phyloP scores from a whole-genome alignment of 2,888 invertebrate genomes.

The Anticlea derivata region DNA sequence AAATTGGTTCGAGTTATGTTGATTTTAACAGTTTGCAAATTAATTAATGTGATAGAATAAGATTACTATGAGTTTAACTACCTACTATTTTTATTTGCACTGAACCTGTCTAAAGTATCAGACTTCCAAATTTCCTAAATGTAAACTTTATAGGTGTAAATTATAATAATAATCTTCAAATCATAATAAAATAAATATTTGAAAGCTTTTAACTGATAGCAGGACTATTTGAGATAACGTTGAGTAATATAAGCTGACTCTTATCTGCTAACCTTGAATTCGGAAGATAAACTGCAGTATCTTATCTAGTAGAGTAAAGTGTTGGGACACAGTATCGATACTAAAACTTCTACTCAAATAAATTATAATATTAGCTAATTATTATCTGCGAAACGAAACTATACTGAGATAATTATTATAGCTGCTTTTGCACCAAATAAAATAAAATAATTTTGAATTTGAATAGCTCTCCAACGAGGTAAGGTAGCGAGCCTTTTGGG shows the following conservation, averaged over 20 bases:
- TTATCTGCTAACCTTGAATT: constrained; percentile 20
- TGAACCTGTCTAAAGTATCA: neutral
- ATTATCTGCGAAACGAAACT: too few species aligned
- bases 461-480: too few species aligned
- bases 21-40: neutral
- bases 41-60: too few species aligned
- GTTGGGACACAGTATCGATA: constrained; percentile 13
- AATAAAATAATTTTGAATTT: too few species aligned
- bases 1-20: neutral
- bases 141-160: neutral
- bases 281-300: constrained; percentile 14
- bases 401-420: too few species aligned
- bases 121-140: neutral
- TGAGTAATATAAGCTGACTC: constrained; percentile 11
- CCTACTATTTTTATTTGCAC: too few species aligned
- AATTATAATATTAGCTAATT: neutral
- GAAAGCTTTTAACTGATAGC: constrained; percentile 10
- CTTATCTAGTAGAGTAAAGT: neutral
- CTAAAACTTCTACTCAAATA: too few species aligned
- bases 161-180: constrained; percentile 3
- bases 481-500: too few species aligned
- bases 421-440: too few species aligned
- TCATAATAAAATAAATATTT: neutral
- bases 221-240: constrained; percentile 16
- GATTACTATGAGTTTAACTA: too few species aligned